phyloP scores from a whole-genome alignment of 2,113 vertebrate species.

The Propithecus coquereli region DNA sequence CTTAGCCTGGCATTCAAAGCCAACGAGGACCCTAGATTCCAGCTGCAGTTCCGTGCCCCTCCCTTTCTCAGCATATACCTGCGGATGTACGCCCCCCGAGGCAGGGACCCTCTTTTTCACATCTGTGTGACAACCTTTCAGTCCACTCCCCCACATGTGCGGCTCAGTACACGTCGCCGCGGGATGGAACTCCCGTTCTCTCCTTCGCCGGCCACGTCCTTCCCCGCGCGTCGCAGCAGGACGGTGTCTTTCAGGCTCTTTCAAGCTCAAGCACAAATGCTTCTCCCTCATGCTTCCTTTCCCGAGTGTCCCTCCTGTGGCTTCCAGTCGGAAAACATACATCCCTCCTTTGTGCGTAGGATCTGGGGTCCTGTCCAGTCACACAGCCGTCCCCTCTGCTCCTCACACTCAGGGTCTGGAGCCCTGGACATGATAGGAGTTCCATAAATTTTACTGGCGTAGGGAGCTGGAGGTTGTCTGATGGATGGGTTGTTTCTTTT shows the following conservation, averaged over 20 bases:
- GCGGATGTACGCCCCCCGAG: not conserved
- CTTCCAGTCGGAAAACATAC: not conserved
- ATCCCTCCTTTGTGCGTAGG: not conserved
- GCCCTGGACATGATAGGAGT: rapidly evolving
- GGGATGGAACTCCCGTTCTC: rapidly evolving
- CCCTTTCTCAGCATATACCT: not conserved
- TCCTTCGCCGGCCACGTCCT: not conserved
- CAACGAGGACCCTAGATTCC: not conserved
- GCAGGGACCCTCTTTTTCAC: not conserved
- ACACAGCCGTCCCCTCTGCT: rapidly evolving
- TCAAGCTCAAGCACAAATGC: not conserved
- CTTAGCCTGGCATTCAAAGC: not conserved
- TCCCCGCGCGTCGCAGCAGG: rapidly evolving
- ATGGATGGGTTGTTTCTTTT: not conserved
- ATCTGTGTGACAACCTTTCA: not conserved
- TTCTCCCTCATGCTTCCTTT: not conserved
- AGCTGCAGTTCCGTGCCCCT: rapidly evolving
- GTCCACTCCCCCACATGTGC: not conserved
- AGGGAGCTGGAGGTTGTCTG: not conserved
- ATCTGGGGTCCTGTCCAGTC: not conserved
- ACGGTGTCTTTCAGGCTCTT: not conserved
- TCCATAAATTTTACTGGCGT: not conserved
- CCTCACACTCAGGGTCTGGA: not conserved
- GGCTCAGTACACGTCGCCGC: not conserved
- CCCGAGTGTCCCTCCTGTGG: not conserved